Evolutionary conservation across 2,113 vertebrate species (phyloP).

Genomic region (Hoplias malabaricus): DNA sequence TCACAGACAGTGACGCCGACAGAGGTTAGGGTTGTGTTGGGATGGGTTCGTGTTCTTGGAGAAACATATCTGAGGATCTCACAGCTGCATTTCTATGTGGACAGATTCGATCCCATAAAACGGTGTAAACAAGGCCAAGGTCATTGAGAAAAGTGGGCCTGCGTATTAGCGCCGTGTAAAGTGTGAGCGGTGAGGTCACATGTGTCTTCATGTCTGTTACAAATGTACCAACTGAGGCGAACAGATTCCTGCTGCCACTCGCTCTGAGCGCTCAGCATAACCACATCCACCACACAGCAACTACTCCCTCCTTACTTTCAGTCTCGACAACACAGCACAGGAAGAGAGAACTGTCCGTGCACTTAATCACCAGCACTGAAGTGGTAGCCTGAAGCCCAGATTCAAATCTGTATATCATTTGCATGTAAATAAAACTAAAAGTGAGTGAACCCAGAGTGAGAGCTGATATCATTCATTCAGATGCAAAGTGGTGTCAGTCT

Average conservation of each 20-base stretch:
- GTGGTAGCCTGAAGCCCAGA: not conserved
- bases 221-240: slow-evolving; percentile 55
- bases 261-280: slow-evolving; percentile 50
- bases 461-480: not conserved
- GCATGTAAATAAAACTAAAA: no score
- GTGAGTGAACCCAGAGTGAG: not conserved
- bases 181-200: not conserved
- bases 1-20: no score
- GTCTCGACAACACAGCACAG: not conserved
- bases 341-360: not conserved
- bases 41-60: no score
- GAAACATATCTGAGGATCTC: no score
- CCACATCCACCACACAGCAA: slow-evolving; percentile 13
- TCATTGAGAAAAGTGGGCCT: not conserved
- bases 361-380: not conserved
- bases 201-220: slow-evolving; percentile 29
- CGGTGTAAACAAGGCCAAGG: no score
- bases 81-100: no score
- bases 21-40: no score
- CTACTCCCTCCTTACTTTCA: not conserved
- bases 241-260: slow-evolving; percentile 63
- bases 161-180: not conserved
- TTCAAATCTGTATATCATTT: not conserved
- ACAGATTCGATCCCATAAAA: no score
- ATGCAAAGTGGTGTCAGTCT: no score